Base-by-base conservation (phyloP, 2,888 invertebrate species). In the Tenthredo scrophulariae region DNA sequence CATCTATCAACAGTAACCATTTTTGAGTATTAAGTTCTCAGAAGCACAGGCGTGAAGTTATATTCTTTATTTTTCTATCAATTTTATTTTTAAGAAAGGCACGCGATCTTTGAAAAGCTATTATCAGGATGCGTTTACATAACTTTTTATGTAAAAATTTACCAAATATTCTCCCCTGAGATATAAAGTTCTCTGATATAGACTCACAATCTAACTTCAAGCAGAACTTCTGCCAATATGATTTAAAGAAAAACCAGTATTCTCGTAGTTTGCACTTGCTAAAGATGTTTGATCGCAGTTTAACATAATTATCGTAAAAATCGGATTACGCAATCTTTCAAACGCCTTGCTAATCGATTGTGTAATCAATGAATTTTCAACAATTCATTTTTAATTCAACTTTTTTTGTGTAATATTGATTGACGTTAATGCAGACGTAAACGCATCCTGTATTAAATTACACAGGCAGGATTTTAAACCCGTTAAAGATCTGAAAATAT, bases 41-140 rank as follows among this genome's bases (percentile, higher is more conserved):
- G 88, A 89, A 91, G 87, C 88, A 88, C 80, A 85, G 87, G 88
- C 88, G 84, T 84, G 84, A 88, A 70, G 74, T 86, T 84, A 85
- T 86, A 83, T 86, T 84, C 86, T 87, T 46, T 85, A 77, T 86
- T 86, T 87, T 87, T 87, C 85, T 85, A 85, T 79, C 65, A 84
- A 86, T 85, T 85, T 85, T 86, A 86, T 86, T 87, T 87, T 85
- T 83, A 85, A 37, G 83, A 33, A 70, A 83, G 50, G 50, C 80
- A n/a, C 22, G 13, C 37, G 62, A 80, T 80, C 18, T 62, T 37
- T 37, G 33, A 62, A 80, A 62, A 80, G 5, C 18, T 80, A 46
- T 46, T 18, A 29, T 67, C 70, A n/a, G 70, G 67, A 83, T 83
- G 67, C 83, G 83, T 80, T 80, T 80, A 65, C 43, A 54, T 13